Base-by-base conservation (phyloP, 1,140 invertebrate genomes). In the Limonius californicus region DNA sequence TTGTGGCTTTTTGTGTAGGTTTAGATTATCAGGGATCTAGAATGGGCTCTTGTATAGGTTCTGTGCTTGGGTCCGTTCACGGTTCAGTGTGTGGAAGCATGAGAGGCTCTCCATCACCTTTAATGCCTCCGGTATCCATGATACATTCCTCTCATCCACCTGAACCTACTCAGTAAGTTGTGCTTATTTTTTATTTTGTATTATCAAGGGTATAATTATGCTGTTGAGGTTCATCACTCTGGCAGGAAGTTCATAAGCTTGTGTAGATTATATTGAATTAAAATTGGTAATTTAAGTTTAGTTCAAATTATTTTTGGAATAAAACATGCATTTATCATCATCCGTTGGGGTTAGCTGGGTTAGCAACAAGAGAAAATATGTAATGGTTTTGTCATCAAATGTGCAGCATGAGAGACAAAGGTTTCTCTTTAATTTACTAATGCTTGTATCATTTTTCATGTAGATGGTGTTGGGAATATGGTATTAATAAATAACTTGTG, bases 31-130 rank as follows among this genome's bases (percentile, higher is more conserved):
- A 76, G 50, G 72, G 72, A 12, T 74, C 72, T 9, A 63, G 70
- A 42, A 71, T 77, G 65, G 74, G 74, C 15, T 76, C 74, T 9
- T 54, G 71, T 14, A 76, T 77, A 35, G 63, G 80, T 71, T 73
- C 80, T 66, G 74, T 80, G 63, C 66, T 76, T 69, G 63, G 80
- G 70, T 74, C 80, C 63, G 60, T 81, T 67, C 74, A 81, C 70
- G 73, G 79, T 66, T 81, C 68, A 35, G 62, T 74, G 23, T 73
- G 69, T 61, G 73, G 71, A 4, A 76, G 75, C 56, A 59, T 73
- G 18, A 61, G 75, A 56, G 72, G 72, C 16, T 74, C 74, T 9
- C 74, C 75, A 7, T 74, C 72, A 2, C 75, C 74, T 16, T 56
- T 76, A 57, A 75, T 76, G 72, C 70, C 73, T 1, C 73, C 73